These are phyloP conservation scores for Pachyrhynchus sulphureomaculatus DNA, from an alignment of 1,140 invertebrate species.

Conservation along the genomic window DNA sequence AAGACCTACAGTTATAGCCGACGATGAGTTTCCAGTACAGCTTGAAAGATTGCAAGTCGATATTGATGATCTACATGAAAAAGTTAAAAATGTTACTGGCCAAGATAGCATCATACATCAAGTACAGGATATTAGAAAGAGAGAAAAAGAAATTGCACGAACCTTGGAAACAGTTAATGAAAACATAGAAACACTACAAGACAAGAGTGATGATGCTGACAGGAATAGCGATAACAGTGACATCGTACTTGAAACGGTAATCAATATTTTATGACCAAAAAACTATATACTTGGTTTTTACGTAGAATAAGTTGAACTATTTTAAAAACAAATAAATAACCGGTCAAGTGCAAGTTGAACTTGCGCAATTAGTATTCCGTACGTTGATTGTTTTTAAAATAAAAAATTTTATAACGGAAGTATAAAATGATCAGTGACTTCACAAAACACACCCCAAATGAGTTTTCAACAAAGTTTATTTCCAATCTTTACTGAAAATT, in stretches of 20 bases:
- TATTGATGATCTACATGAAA: constrained; percentile 55
- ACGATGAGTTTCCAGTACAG: constrained; percentile 68
- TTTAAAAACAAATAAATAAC: too few relatives aligned
- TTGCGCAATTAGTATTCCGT: too few relatives aligned
- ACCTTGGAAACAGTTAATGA: constrained; percentile 46
- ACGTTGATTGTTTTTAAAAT: too few relatives aligned
- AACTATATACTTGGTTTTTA: too few relatives aligned
- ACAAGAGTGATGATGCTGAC: constrained; percentile 35
- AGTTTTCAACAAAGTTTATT: too few relatives aligned
- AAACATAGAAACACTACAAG: constrained; percentile 38
- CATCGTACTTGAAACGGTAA: constrained; percentile 34
- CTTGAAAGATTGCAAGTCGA: constrained; percentile 73
- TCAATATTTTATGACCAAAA: too few relatives aligned
- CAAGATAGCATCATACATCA: constrained; percentile 53
- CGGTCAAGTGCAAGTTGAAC: too few relatives aligned
- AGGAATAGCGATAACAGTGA: constrained; percentile 40
- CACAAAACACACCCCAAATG: too few relatives aligned
- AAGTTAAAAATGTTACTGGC: constrained; percentile 26
- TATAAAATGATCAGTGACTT: too few relatives aligned
- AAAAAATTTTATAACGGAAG: too few relatives aligned
- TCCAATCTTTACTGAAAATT: too few relatives aligned
- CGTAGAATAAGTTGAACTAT: too few relatives aligned
- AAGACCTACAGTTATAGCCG: constrained; percentile 66
- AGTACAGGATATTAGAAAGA: constrained; percentile 59
- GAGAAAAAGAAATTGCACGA: constrained; percentile 58